Evolutionary conservation across 2,113 vertebrate species (phyloP).

Genomic region (Alouatta palliata): DNA sequence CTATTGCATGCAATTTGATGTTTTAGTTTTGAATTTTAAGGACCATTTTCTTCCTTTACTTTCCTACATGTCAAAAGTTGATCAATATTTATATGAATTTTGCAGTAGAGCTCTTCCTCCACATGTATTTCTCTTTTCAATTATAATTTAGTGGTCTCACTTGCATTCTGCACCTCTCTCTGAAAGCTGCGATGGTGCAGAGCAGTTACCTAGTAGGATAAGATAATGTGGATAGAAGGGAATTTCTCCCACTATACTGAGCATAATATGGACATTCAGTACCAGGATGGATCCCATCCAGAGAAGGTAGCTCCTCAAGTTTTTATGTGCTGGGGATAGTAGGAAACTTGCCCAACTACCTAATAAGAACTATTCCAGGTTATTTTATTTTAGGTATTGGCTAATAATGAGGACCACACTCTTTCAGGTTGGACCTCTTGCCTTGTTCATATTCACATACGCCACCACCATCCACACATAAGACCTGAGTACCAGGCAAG

Average conservation of each 20-base stretch:
- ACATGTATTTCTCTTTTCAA: neutral
- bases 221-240: neutral
- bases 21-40: conserved; percentile 33
- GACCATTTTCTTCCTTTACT: conserved; percentile 16
- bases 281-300: neutral
- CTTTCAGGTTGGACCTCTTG: neutral
- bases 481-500: neutral
- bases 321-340: neutral
- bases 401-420: neutral
- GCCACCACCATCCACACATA: neutral
- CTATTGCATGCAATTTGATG: neutral
- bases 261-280: neutral
- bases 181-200: neutral
- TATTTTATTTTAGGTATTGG: neutral
- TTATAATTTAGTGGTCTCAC: neutral
- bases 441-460: neutral
- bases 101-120: neutral
- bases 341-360: neutral
- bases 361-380: neutral
- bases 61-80: conserved; percentile 28
- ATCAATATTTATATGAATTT: conserved; percentile 48
- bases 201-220: too few relatives aligned
- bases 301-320: neutral
- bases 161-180: neutral
- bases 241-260: neutral